Percentiles rank a stretch among this genome's conserved stretches.
Conservation (phyloP, 2,113 vertebrate species). For the Leucoraja erinaceus region DNA sequence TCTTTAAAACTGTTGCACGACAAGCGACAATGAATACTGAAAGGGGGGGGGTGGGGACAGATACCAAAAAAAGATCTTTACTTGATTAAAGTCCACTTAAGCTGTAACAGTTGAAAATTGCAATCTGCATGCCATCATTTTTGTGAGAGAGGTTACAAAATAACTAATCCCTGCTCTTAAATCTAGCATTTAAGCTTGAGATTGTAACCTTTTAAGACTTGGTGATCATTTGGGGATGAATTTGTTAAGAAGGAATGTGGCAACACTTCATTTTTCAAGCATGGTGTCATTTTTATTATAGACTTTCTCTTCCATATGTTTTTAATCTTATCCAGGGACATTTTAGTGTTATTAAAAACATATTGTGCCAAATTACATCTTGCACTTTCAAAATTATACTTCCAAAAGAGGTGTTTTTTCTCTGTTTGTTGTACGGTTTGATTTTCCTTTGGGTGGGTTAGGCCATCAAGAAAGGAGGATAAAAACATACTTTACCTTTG, state of each 20-base stretch:
- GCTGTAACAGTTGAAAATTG: not conserved
- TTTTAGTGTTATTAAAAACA: not conserved
- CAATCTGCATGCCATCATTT: not conserved
- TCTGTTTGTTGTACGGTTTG: not conserved
- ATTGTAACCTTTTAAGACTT: conserved; percentile 4
- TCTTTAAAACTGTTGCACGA: not conserved
- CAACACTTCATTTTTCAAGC: conserved; percentile 9
- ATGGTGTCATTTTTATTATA: not conserved
- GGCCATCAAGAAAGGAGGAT: not conserved
- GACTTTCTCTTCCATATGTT: not conserved
- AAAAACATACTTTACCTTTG: not conserved
- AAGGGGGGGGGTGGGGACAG: too few relatives aligned
- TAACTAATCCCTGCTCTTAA: not conserved
- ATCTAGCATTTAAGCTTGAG: not conserved
- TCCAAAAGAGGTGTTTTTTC: not conserved
- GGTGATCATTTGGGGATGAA: not conserved
- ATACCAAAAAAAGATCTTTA: not conserved
- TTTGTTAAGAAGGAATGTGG: not conserved
- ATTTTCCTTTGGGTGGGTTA: not conserved
- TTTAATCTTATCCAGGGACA: not conserved
- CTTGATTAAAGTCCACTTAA: not conserved
- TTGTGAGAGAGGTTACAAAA: not conserved
- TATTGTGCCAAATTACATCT: not conserved
- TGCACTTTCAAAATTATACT: not conserved
- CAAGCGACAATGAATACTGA: not conserved